Conservation (phyloP, 2,113 vertebrate genomes). For the Hiodon tergisus region DNA sequence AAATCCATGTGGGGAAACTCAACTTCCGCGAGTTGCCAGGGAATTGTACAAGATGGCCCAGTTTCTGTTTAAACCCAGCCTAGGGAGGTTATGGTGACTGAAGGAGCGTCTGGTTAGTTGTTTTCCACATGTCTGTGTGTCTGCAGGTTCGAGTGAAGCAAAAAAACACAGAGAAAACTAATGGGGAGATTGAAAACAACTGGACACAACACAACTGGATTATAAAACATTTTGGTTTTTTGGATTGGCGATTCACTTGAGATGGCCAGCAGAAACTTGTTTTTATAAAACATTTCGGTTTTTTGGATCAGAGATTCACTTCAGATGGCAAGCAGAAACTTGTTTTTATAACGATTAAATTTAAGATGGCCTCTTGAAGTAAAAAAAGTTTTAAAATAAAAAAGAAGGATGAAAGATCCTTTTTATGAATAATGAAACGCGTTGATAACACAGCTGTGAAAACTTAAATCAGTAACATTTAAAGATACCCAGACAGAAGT, state of each 20-base stretch:
- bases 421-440: background rate
- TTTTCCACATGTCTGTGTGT: background rate
- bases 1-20: background rate
- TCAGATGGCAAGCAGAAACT: background rate
- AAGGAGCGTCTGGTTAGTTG: background rate
- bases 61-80: background rate
- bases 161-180: no score
- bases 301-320: background rate
- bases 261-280: background rate
- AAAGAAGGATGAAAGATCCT: background rate
- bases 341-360: constrained; percentile 15
- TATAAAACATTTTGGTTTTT: no score
- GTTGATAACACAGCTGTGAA: background rate
- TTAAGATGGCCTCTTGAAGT: background rate
- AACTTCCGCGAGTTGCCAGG: background rate
- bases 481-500: background rate
- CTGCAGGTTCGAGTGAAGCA: background rate
- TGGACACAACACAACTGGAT: background rate
- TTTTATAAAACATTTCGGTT: background rate
- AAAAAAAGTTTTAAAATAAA: background rate
- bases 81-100: background rate
- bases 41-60: background rate
- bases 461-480: no score
- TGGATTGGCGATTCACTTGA: background rate
- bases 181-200: no score